A percentile compares a stretch with the other conserved stretches of the same genome.
phyloP scores from a whole-genome alignment of 2,113 vertebrate genomes.

The Ictalurus furcatus region DNA sequence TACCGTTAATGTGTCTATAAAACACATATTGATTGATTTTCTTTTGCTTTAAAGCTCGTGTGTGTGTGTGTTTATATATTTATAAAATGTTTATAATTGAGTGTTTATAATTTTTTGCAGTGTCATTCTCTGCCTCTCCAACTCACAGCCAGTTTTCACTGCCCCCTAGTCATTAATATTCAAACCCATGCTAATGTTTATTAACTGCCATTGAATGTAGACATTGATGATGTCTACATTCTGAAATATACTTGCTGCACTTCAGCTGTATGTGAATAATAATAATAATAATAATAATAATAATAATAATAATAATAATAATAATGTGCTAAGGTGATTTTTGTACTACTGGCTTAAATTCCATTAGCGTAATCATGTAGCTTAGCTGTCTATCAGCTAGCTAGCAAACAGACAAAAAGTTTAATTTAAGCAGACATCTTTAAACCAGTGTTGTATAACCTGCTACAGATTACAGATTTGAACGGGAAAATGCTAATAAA shows the following conservation, averaged over 20 bases:
- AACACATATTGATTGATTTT: neutral
- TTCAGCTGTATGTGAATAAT: neutral
- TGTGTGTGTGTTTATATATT: neutral
- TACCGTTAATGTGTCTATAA: neutral
- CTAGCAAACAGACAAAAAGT: neutral
- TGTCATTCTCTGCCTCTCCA: neutral
- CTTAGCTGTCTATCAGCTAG: neutral
- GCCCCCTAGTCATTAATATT: neutral
- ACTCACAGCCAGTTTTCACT: neutral
- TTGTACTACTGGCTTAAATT: neutral
- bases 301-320: neutral
- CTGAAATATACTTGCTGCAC: too few species aligned
- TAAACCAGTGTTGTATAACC: neutral
- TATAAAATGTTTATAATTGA: too few species aligned
- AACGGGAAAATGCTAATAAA: neutral
- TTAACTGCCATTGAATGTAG: neutral
- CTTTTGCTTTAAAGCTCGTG: neutral
- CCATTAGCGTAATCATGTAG: neutral
- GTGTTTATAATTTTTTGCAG: neutral
- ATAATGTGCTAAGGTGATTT: neutral
- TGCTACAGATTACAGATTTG: neutral
- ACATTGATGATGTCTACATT: neutral
- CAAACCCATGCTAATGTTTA: neutral
- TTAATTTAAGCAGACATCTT: neutral
- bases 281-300: neutral